Evolutionary conservation across 2,113 vertebrate species (phyloP).

Genomic region (Axis porcinus): DNA sequence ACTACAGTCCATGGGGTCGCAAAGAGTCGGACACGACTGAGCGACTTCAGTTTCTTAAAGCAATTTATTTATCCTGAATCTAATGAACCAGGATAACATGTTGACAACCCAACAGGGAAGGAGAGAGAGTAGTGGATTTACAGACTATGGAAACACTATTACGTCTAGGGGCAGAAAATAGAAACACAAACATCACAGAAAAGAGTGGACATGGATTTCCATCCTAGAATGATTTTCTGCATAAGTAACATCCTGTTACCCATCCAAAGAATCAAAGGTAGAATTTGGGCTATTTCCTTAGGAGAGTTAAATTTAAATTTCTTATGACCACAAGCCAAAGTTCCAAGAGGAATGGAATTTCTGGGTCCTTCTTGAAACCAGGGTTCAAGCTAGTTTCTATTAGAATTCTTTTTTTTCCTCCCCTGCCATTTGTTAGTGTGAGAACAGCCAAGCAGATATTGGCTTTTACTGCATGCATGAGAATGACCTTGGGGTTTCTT

Average conservation of each 20-base stretch:
- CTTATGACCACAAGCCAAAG: neutral
- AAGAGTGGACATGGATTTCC: neutral
- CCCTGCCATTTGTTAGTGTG: rapidly evolving
- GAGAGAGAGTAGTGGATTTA: neutral
- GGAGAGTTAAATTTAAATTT: neutral
- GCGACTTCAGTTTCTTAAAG: neutral
- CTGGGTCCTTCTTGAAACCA: neutral
- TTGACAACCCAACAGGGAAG: neutral
- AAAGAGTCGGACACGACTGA: neutral
- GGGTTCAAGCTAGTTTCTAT: neutral
- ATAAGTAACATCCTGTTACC: neutral
- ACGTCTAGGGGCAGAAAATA: neutral
- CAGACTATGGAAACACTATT: rapidly evolving
- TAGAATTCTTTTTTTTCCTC: no score
- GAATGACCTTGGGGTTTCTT: neutral
- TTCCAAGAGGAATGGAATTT: neutral
- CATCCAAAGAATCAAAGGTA: neutral
- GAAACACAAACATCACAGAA: neutral
- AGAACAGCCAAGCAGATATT: neutral
- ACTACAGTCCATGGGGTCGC: neutral
- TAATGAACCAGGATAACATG: neutral
- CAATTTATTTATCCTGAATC: neutral
- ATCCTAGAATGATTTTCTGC: neutral
- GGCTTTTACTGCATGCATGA: neutral
- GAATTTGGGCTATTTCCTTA: neutral